phyloP scores from a whole-genome alignment of 2,888 invertebrate genomes.

The Acanthosepion lycidas region DNA sequence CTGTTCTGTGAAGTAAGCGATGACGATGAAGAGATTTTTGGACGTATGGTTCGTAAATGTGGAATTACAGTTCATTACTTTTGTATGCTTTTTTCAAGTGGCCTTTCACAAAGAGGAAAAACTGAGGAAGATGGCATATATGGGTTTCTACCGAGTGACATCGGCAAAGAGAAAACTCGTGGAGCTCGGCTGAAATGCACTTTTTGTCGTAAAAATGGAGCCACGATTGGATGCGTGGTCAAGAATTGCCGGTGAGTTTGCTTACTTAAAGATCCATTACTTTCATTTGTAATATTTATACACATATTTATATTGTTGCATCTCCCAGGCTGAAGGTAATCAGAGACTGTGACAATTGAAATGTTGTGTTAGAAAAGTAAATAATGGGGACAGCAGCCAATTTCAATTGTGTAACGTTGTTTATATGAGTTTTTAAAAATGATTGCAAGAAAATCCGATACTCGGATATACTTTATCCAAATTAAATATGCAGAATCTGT shows the following conservation, averaged over 20 bases:
- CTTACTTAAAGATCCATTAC: background rate
- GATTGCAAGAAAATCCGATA: too few relatives aligned
- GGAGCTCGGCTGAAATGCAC: constrained; percentile 81
- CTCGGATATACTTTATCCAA: too few relatives aligned
- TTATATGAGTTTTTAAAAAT: too few relatives aligned
- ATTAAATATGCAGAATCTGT: too few relatives aligned
- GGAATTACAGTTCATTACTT: constrained; percentile 83
- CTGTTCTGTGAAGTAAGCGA: constrained; percentile 63
- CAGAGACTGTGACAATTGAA: background rate
- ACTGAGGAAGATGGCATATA: constrained; percentile 80
- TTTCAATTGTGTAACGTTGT: too few relatives aligned
- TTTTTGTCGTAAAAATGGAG: constrained; percentile 81
- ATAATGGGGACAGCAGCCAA: too few relatives aligned
- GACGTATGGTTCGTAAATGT: constrained; percentile 69
- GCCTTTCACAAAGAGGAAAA: constrained; percentile 67
- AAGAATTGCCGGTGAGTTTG: constrained; percentile 77
- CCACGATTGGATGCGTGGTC: constrained; percentile 84
- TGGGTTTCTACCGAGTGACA: constrained; percentile 84
- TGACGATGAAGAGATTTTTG: constrained; percentile 64
- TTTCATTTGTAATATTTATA: background rate
- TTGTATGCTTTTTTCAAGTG: constrained; percentile 78
- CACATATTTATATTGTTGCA: background rate
- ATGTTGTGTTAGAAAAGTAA: too few relatives aligned
- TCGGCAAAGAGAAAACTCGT: constrained; percentile 80
- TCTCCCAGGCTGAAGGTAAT: background rate